Conservation (phyloP, 2,113 vertebrate genomes). For the Symphodus melops region DNA sequence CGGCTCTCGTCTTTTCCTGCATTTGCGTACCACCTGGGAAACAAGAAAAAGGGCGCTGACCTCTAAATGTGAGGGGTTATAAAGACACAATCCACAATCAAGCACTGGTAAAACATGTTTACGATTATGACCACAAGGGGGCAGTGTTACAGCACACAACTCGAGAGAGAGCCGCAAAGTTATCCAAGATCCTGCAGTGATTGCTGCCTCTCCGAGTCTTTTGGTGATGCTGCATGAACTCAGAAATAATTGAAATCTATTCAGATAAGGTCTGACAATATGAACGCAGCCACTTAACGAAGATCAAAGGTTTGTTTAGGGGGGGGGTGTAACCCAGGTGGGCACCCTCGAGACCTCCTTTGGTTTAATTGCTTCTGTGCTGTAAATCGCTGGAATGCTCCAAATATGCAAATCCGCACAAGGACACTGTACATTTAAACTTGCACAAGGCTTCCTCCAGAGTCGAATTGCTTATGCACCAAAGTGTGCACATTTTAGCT, state of each 20-base stretch:
- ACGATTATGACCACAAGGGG: constrained; percentile 54
- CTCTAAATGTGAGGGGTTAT: constrained; percentile 9
- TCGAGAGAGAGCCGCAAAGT: constrained; percentile 8
- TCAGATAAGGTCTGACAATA: constrained; percentile 60
- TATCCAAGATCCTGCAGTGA: constrained; percentile 55
- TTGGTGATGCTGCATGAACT: constrained; percentile 57
- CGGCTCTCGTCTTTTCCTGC: not conserved
- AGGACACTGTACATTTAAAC: constrained; percentile 43
- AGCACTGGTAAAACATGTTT: not conserved
- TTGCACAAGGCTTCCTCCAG: constrained; percentile 2
- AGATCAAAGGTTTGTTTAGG: constrained; percentile 73
- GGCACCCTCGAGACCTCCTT: constrained; percentile 71
- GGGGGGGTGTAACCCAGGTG: constrained; percentile 72
- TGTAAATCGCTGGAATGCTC: constrained; percentile 74
- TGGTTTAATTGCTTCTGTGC: constrained; percentile 75
- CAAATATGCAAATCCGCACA: constrained; percentile 59
- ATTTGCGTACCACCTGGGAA: constrained; percentile 15
- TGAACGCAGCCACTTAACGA: constrained; percentile 60
- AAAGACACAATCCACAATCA: not conserved
- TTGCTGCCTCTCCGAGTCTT: constrained; percentile 39
- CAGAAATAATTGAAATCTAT: constrained; percentile 69
- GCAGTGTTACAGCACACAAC: constrained; percentile 70
- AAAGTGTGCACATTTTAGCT: constrained; percentile 45
- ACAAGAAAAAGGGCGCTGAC: not conserved
- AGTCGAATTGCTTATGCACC: constrained; percentile 21